Conservation (phyloP, 2,113 vertebrate genomes). For the Isichthys henryi region DNA sequence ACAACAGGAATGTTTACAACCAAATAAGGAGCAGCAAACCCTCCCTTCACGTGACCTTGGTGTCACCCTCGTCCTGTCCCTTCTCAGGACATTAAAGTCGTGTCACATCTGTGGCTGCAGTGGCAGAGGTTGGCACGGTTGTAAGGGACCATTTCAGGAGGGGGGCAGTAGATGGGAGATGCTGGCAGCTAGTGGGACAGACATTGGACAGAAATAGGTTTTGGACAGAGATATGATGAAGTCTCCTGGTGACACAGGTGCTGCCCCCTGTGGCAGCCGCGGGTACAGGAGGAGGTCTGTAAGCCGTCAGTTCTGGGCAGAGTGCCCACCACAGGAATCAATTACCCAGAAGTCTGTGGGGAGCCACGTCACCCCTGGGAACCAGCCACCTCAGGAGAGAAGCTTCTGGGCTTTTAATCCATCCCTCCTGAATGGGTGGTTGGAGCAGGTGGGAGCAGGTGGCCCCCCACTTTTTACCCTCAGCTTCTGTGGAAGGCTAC, state of each 20-base stretch:
- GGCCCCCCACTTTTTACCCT: neutral
- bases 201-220: neutral
- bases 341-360: neutral
- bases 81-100: neutral
- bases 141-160: neutral
- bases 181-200: neutral
- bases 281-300: neutral
- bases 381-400: neutral
- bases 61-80: neutral
- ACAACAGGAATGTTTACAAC: neutral
- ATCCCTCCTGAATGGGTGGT: neutral
- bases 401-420: neutral
- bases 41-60: neutral
- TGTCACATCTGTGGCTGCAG: neutral
- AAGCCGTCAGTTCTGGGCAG: constrained; percentile 3
- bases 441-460: neutral
- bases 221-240: neutral
- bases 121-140: neutral
- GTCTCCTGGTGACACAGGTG: neutral
- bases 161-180: neutral
- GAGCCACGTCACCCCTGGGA: neutral
- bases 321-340: constrained; percentile 3
- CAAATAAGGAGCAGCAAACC: neutral
- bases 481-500: neutral
- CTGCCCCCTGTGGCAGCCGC: neutral